Evolutionary conservation across 2,888 invertebrate genomes (phyloP).

Genomic region (Ochropleura leucogaster): DNA sequence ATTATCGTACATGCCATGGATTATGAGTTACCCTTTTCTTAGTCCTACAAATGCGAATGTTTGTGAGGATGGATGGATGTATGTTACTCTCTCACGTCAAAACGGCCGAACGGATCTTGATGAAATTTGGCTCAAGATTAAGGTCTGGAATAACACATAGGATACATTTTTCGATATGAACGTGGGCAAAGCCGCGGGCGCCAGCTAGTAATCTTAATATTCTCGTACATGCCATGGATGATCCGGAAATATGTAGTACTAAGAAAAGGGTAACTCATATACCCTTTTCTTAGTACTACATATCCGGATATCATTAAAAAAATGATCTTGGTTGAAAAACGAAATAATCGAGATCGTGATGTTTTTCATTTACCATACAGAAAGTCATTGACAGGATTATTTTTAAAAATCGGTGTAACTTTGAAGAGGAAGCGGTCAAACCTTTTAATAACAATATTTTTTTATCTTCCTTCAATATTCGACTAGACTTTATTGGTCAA

Average conservation of each 20-base stretch:
- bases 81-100: too few species aligned
- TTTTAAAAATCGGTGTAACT: constrained; percentile 30
- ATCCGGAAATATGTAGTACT: too few species aligned
- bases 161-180: too few species aligned
- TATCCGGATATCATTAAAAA: constrained; percentile 28
- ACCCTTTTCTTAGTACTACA: constrained; percentile 25
- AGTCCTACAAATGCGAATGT: background rate
- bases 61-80: too few species aligned
- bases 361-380: constrained; percentile 30
- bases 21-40: constrained; percentile 18
- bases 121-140: too few species aligned
- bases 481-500: too few species aligned
- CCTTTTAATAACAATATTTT: background rate
- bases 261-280: too few species aligned
- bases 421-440: constrained; percentile 15
- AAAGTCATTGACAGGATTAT: constrained; percentile 46
- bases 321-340: constrained; percentile 10
- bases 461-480: background rate
- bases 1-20: background rate
- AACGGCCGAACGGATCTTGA: too few species aligned
- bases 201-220: too few species aligned
- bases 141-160: too few species aligned
- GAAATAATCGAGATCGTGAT: constrained; percentile 31
- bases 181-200: too few species aligned
- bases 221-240: background rate